Base-by-base conservation (phyloP, 2,888 invertebrate genomes). In the Scaptodrosophila latifasciaeformis region DNA sequence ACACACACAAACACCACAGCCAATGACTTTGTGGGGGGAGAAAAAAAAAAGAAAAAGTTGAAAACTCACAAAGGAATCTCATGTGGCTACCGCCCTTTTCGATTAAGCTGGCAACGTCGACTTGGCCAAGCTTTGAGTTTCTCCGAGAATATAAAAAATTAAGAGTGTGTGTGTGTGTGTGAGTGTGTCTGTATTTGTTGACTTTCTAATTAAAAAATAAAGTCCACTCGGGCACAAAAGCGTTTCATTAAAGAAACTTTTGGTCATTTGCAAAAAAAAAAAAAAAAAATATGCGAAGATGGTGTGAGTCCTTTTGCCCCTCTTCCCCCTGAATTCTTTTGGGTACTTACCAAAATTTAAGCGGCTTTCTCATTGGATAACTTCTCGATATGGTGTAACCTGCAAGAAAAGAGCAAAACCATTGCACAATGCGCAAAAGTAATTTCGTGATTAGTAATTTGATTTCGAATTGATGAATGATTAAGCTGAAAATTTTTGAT, bases 341-440 rank as follows among this genome's bases (percentile, higher is more conserved):
- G 30, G 21, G 10, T 53, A 83, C 84, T 84, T 76, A 84, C 84
- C 84, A 82, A 82, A 83, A 79, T 83, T 79, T 82, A 82, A 81
- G 82, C 81, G 85, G 83, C 84, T 77, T 83, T 84, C 76, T 84
- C 83, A 83, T 84, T 83, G 85, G 84, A 84, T 84, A 84, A 85
- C 80, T 84, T 83, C 83, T 85, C 84, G 84, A 81, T 84, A 81
- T 84, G 84, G 84, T 85, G 84, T 84, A 84, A 85, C 82, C 84
- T 84, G 81, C 50, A 84, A 83, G 49, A 60, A 83, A 27, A 76
- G 54, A 76, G 69, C 71, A 80, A 51, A 70, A 51, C 53, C 49
- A 52, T 68, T 77, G 79, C 69, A 78, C 84, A 59, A 21, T 67
- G 70, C 70, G 81, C 71, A 77, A 82, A 69, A 70, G 49, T 45